phyloP scores from a whole-genome alignment of 2,797 vertebrate genomes.

The Vespertilio murinus region DNA sequence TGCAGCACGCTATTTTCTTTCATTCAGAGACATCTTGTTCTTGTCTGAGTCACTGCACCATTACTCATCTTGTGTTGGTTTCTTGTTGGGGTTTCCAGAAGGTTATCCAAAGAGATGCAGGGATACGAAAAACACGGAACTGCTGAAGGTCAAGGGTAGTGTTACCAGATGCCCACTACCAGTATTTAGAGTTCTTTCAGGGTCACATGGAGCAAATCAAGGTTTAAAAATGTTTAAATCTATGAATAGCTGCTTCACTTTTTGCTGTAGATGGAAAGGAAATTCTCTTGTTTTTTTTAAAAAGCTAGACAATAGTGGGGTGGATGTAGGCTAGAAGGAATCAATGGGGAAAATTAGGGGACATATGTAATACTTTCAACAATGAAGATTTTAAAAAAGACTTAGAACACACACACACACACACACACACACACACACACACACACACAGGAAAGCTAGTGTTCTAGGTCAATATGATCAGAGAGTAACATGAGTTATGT shows the following conservation, averaged over 20 bases:
- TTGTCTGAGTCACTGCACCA: constrained; percentile 14
- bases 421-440: no score
- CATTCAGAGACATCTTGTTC: constrained; percentile 55
- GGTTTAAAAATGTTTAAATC: neutral
- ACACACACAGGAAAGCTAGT: neutral
- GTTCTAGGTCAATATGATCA: neutral
- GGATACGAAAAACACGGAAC: neutral
- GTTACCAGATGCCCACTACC: neutral
- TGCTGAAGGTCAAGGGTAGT: neutral
- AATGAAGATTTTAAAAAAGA: no score
- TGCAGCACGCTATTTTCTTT: constrained; percentile 47
- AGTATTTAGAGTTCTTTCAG: neutral
- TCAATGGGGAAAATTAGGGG: no score
- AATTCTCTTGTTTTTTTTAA: neutral
- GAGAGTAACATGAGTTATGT: neutral
- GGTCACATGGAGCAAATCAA: neutral
- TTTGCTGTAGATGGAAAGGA: neutral
- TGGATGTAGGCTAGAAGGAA: no score
- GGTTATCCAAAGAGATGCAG: neutral
- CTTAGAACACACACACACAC: no score
- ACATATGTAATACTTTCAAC: no score
- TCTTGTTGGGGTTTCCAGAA: constrained; percentile 35
- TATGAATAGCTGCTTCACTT: neutral
- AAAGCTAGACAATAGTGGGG: neutral
- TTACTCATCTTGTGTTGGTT: constrained; percentile 44